phyloP scores from a whole-genome alignment of 2,888 invertebrate species.

The Corythucha ciliata region DNA sequence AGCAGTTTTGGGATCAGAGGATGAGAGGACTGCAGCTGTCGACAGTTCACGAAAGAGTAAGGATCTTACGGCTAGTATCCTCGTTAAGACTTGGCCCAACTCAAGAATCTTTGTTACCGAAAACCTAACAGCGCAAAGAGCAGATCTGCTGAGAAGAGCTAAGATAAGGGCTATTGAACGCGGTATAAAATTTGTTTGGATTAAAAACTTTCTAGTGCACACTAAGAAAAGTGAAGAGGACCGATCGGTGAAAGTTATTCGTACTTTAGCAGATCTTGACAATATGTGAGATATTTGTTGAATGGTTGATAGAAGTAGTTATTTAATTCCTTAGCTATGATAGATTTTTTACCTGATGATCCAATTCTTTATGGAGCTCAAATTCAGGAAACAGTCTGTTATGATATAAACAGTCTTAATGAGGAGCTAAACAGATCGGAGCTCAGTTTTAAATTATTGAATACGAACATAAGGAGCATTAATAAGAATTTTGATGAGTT shows the following conservation, averaged over 20 bases:
- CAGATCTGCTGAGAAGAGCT: background rate
- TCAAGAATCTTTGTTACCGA: background rate
- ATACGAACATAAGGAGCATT: constrained; percentile 1
- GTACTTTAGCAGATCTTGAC: background rate
- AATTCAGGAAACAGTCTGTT: too few relatives aligned
- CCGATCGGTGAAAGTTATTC: constrained; percentile 4
- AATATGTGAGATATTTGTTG: background rate
- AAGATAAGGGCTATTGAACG: background rate
- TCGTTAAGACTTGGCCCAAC: background rate
- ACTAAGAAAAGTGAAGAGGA: constrained; percentile 8
- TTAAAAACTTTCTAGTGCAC: background rate
- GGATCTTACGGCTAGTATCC: background rate
- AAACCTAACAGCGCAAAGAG: constrained; percentile 1
- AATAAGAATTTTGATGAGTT: constrained; percentile 7
- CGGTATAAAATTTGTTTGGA: background rate
- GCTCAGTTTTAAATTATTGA: too few relatives aligned
- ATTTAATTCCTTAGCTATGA: too few relatives aligned
- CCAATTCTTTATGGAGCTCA: too few relatives aligned
- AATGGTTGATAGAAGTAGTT: background rate
- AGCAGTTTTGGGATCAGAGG: background rate
- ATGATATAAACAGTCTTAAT: too few relatives aligned
- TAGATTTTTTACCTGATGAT: too few relatives aligned
- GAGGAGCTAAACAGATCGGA: too few relatives aligned
- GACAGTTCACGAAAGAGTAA: background rate
- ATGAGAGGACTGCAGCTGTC: background rate